Conservation (phyloP, 2,888 invertebrate genomes). For the Anthophora plumipes region DNA sequence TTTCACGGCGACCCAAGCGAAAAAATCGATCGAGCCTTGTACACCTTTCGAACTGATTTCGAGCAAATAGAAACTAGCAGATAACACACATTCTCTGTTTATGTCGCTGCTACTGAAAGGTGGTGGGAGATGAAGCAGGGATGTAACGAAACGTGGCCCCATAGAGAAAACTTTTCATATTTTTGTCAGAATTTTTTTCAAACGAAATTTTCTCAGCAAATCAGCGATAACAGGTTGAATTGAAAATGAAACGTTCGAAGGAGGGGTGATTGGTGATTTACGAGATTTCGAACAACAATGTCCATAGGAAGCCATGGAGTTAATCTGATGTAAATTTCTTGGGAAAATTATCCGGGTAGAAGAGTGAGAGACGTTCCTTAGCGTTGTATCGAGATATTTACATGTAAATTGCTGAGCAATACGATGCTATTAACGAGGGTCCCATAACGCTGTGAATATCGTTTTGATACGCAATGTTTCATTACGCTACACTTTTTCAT, state of each 20-base stretch:
- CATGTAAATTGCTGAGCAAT: constrained; percentile 51
- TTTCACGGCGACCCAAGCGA: not conserved
- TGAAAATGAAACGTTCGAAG: not conserved
- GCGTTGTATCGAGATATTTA: constrained; percentile 47
- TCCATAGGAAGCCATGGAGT: constrained; percentile 1
- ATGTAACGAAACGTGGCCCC: not conserved
- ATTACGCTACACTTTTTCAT: constrained; percentile 12
- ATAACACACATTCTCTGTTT: constrained; percentile 16
- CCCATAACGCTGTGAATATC: constrained; percentile 40
- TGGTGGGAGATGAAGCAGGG: not conserved
- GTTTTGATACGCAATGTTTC: constrained; percentile 44
- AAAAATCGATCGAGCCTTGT: constrained; percentile 50
- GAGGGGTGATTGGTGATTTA: not conserved
- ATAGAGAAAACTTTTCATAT: not conserved
- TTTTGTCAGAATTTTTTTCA: no score
- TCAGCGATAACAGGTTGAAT: no score
- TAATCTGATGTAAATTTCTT: constrained; percentile 15
- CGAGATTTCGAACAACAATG: not conserved
- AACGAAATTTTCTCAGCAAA: no score
- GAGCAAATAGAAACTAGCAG: not conserved
- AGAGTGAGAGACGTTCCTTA: constrained; percentile 29
- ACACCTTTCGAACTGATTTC: not conserved
- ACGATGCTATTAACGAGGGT: constrained; percentile 44
- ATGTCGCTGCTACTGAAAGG: not conserved
- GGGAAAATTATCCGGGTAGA: constrained; percentile 23